phyloP scores from a whole-genome alignment of 2,888 invertebrate genomes.

The Rambutsinella grinnellia region DNA sequence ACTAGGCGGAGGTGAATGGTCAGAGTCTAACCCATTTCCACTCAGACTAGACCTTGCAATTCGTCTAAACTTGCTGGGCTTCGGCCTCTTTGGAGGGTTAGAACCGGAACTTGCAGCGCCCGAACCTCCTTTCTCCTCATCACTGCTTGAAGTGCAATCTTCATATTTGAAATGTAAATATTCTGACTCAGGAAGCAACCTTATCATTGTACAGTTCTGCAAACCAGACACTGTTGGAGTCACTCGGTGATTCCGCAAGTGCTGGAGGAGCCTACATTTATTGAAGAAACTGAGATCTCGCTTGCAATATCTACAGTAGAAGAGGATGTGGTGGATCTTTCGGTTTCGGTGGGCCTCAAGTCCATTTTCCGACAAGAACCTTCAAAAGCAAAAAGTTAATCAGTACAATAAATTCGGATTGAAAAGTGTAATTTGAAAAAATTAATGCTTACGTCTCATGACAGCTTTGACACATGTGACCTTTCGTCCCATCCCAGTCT shows the following conservation, averaged over 20 bases:
- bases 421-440: neutral
- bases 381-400: neutral
- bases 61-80: slow-evolving; percentile 20
- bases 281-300: slow-evolving; percentile 39
- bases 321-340: slow-evolving; percentile 22
- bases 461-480: slow-evolving; percentile 47
- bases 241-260: slow-evolving; percentile 29
- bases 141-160: slow-evolving; percentile 36
- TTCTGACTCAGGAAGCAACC: slow-evolving; percentile 29
- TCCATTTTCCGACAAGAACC: slow-evolving; percentile 31
- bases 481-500: slow-evolving; percentile 42
- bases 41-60: slow-evolving; percentile 7
- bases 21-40: slow-evolving; percentile 19
- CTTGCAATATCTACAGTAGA: slow-evolving; percentile 29
- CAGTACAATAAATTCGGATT: neutral
- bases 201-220: slow-evolving; percentile 31
- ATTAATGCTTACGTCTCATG: slow-evolving; percentile 28
- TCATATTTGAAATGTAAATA: slow-evolving; percentile 44
- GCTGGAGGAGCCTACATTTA: slow-evolving; percentile 38
- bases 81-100: slow-evolving; percentile 21
- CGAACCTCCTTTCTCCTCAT: slow-evolving; percentile 5
- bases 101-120: neutral
- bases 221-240: slow-evolving; percentile 23
- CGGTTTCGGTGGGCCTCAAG: slow-evolving; percentile 29
- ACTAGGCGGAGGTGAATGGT: slow-evolving; percentile 21